Evolutionary conservation across 2,888 invertebrate species (phyloP).

Genomic region (Melipona bicolor): DNA sequence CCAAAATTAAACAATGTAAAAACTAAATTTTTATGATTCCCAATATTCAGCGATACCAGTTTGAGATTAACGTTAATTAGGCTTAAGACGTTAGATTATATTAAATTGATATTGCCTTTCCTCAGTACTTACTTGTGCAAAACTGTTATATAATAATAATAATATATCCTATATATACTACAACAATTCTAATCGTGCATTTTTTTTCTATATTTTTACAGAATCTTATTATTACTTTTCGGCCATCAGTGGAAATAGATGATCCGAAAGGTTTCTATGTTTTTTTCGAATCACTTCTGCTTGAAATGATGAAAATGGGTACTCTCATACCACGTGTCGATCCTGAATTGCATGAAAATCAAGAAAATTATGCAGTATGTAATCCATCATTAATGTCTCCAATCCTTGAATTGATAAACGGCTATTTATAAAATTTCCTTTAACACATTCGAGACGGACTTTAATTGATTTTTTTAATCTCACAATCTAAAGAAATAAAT

Average conservation of each 20-base stretch:
- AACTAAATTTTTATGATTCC: no score
- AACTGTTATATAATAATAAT: no score
- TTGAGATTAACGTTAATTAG: no score
- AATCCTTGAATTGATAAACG: neutral
- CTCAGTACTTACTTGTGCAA: no score
- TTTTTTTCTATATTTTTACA: constrained; percentile 83
- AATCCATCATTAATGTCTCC: neutral
- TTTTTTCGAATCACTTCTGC: constrained; percentile 89
- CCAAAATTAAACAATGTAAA: no score
- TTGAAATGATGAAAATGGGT: constrained; percentile 91
- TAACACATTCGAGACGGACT: neutral
- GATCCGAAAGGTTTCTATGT: constrained; percentile 88
- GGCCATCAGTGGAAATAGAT: constrained; percentile 89
- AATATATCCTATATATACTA: no score
- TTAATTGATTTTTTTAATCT: no score
- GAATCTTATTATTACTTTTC: constrained; percentile 88
- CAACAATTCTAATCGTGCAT: neutral
- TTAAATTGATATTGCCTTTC: no score
- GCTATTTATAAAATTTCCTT: neutral
- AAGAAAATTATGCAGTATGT: constrained; percentile 78
- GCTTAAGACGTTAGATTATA: no score
- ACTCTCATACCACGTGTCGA: constrained; percentile 88
- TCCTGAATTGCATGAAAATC: constrained; percentile 70
- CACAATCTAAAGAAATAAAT: no score
- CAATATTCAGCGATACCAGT: no score